Evolutionary conservation across 2,888 invertebrate species (phyloP).

Genomic region (Erebia aethiops): DNA sequence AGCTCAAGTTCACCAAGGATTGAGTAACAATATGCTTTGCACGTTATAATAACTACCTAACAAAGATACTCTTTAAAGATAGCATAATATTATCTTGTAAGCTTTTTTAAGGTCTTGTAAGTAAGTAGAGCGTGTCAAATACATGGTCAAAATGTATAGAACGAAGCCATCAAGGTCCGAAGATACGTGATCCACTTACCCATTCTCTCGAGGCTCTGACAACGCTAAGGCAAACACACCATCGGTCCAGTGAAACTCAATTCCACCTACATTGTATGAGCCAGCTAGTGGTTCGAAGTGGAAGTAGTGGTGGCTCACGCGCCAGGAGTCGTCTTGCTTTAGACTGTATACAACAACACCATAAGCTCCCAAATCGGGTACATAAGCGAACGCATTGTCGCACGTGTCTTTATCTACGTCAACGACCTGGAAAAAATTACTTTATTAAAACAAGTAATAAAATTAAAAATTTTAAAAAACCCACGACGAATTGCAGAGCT

Average conservation of each 20-base stretch:
- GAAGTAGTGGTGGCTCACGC: constrained; percentile 91
- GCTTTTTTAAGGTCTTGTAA: constrained; percentile 4
- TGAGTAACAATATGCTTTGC: not conserved
- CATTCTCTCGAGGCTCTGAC: constrained; percentile 82
- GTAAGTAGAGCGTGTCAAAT: constrained; percentile 39
- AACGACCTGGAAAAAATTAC: constrained; percentile 80
- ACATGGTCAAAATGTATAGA: constrained; percentile 39
- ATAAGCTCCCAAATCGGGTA: constrained; percentile 90
- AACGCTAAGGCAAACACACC: constrained; percentile 90
- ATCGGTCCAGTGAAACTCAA: constrained; percentile 94
- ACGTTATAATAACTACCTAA: constrained; percentile 9
- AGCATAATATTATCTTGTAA: not conserved
- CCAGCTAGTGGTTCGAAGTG: constrained; percentile 91
- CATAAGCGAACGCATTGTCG: constrained; percentile 89
- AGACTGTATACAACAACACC: constrained; percentile 90
- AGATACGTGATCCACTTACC: constrained; percentile 59
- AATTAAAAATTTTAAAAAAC: no score
- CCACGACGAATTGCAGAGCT: no score
- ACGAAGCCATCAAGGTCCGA: constrained; percentile 41
- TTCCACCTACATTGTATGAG: constrained; percentile 89
- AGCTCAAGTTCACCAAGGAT: not conserved
- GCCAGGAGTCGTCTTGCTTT: constrained; percentile 89
- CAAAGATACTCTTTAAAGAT: not conserved
- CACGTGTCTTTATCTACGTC: constrained; percentile 88
- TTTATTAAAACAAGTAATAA: not conserved